These are phyloP conservation scores for Campoplex nolae DNA, from an alignment of 2,888 invertebrate genomes.

Conservation along the genomic window DNA sequence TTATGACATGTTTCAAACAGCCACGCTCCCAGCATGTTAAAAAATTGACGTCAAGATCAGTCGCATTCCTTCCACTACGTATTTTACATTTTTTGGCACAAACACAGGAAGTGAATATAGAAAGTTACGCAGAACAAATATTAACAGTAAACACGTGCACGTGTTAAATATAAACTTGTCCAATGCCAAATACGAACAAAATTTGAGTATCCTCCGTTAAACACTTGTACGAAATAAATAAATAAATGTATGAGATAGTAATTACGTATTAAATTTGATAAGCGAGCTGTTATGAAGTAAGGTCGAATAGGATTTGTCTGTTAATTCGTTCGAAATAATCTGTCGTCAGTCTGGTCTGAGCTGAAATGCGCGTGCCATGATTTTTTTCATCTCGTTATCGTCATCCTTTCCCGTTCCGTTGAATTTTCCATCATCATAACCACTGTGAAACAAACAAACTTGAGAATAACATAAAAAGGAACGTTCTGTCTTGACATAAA, in stretches of 20 bases:
- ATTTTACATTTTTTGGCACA: neutral
- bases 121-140: neutral
- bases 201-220: neutral
- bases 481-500: neutral
- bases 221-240: neutral
- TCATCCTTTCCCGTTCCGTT: neutral
- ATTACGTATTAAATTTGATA: neutral
- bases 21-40: neutral
- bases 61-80: neutral
- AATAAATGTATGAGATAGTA: neutral
- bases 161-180: neutral
- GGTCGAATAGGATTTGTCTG: neutral
- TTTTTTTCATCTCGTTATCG: conserved; percentile 10
- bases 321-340: neutral
- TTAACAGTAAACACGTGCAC: neutral
- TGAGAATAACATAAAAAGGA: neutral
- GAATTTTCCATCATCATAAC: neutral
- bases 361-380: neutral
- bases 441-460: neutral
- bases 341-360: neutral
- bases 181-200: neutral
- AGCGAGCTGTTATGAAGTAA: neutral
- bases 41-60: neutral
- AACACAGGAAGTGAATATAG: neutral
- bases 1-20: neutral